Evolutionary conservation across 2,113 vertebrate genomes (phyloP).

Genomic region (Girardinichthys multiradiatus): DNA sequence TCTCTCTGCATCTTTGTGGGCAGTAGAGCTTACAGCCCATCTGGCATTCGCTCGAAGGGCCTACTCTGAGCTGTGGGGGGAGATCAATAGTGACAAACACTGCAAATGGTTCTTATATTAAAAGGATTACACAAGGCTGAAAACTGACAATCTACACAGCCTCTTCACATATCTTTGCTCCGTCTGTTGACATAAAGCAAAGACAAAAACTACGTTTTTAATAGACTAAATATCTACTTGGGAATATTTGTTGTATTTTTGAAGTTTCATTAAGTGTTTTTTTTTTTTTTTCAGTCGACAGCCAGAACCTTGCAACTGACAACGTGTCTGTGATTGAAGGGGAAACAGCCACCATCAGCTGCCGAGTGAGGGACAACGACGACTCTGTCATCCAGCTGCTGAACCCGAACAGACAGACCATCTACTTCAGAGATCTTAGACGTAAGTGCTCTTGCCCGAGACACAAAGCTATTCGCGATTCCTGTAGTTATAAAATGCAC

Average conservation of each 20-base stretch:
- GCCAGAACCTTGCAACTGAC: constrained; percentile 93
- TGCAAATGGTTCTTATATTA: constrained; percentile 77
- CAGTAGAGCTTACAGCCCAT: constrained; percentile 77
- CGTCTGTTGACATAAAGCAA: constrained; percentile 40
- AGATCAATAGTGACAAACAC: constrained; percentile 79
- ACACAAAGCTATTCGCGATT: neutral
- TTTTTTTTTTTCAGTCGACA: constrained; percentile 68
- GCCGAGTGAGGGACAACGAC: constrained; percentile 89
- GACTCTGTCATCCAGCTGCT: constrained; percentile 98
- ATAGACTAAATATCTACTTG: constrained; percentile 38
- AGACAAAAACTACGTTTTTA: constrained; percentile 51
- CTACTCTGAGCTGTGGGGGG: constrained; percentile 68
- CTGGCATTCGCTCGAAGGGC: constrained; percentile 75
- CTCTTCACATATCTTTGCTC: constrained; percentile 49
- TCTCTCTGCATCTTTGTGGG: constrained; percentile 70
- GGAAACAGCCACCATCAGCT: constrained; percentile 82
- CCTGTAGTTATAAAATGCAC: neutral
- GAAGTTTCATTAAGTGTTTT: neutral
- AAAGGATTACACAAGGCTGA: constrained; percentile 74
- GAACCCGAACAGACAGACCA: constrained; percentile 97
- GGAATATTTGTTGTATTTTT: constrained; percentile 2
- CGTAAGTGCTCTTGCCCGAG: constrained; percentile 83
- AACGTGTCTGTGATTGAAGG: constrained; percentile 82
- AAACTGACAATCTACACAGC: constrained; percentile 57
- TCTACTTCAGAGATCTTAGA: constrained; percentile 91